A percentile compares a stretch with the other conserved stretches of the same genome.
These are phyloP conservation scores for Lamprologus lemairii DNA, from an alignment of 2,113 vertebrate species.

Conservation along the genomic window DNA sequence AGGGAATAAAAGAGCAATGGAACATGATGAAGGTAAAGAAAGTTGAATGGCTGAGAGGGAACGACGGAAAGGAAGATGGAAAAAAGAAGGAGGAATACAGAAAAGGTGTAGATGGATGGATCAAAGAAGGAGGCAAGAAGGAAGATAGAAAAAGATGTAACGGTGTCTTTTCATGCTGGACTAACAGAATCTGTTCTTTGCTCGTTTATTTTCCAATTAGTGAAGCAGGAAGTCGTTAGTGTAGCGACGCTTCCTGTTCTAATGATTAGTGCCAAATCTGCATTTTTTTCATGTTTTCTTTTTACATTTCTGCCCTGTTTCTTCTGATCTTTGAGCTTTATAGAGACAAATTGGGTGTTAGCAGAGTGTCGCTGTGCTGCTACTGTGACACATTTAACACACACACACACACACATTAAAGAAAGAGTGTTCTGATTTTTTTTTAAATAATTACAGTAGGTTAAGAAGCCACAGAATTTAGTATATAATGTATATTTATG, in stretches of 20 bases:
- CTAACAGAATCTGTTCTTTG: neutral
- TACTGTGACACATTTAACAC: neutral
- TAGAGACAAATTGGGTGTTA: slow-evolving; percentile 51
- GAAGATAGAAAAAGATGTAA: neutral
- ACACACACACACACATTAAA: neutral
- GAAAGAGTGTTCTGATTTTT: neutral
- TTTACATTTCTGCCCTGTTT: neutral
- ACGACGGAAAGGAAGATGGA: neutral
- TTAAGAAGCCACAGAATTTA: neutral
- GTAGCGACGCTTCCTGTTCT: slow-evolving; percentile 28
- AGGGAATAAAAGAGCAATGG: neutral
- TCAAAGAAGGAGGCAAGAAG: neutral
- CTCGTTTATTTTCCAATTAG: slow-evolving; percentile 55
- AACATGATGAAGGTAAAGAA: neutral
- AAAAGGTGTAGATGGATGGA: neutral
- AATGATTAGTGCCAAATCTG: slow-evolving; percentile 27
- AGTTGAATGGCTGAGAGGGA: neutral
- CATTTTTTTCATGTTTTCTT: slow-evolving; percentile 8
- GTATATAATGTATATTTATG: neutral
- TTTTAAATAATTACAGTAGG: neutral
- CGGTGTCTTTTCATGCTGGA: slow-evolving; percentile 34
- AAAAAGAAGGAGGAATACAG: neutral
- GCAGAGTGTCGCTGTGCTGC: neutral
- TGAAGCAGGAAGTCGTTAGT: slow-evolving; percentile 46
- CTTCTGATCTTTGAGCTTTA: slow-evolving; percentile 51